Base-by-base conservation (phyloP, 1,140 invertebrate species). In the Pseudachorutes palmiensis region DNA sequence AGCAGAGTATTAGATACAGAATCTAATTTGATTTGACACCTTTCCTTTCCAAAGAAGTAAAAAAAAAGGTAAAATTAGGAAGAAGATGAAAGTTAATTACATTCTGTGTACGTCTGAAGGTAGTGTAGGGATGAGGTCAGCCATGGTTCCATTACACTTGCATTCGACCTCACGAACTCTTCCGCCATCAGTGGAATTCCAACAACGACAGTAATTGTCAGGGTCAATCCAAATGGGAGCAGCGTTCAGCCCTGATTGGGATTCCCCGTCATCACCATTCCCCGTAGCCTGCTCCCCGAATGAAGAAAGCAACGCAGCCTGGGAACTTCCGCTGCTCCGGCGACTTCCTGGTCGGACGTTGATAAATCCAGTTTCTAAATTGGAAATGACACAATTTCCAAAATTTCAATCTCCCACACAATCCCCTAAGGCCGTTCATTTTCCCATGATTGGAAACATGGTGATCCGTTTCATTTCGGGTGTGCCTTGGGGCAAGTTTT, bases 1-100 rank as follows among this genome's bases (percentile, higher is more conserved):
- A 55, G 24, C 9, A 55, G 24, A 14, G 9, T 14, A 55, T 55
- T 55, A 14, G 51, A 55, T 45, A 19, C 5, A 19, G 51, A 12
- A 22, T 19, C 51, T 19, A 45, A 45, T 45, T 9, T 12, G 36
- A 45, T 19, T 19, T 45, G 36, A 12, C 36, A 45, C 9, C 9
- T 12, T 12, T 9, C 19, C 36, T 45, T 45, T 19, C 36, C 9
- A 45, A 12, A 19, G 36, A 45, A 45, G 36, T 45, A 9, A 45
- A 19, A 45, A 45, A 45, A 45, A 12, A 45, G 36, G 36, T 55
- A 19, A 14, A 55, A 5, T 55, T 55, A 55, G 5, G 9, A 22
- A 55, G 51, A 55, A 55, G 24, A 26, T 16, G 51, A 55, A 55
- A 55, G 9, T 55, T 55, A 14, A 55, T 55, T 55, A 55, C 51